Evolutionary conservation across 2,113 vertebrate species (phyloP).

Genomic region (Symphodus melops): DNA sequence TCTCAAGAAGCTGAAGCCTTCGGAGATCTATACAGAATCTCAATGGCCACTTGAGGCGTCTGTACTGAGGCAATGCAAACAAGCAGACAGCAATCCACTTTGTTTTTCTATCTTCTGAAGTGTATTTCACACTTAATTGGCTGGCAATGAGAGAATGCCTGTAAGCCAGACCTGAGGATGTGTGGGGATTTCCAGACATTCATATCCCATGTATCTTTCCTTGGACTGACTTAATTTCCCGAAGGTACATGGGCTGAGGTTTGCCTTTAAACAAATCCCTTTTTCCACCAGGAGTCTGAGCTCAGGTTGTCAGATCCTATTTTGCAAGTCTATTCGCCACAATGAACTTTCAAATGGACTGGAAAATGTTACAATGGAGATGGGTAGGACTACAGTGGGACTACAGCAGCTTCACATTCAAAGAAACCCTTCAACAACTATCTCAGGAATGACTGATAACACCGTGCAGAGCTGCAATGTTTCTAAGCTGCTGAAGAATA

Average conservation of each 20-base stretch:
- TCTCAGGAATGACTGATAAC: slow-evolving; percentile 25
- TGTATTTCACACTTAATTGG: slow-evolving; percentile 74
- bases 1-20: slow-evolving; percentile 34
- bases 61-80: slow-evolving; percentile 24
- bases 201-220: slow-evolving; percentile 65
- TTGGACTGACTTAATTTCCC: slow-evolving; percentile 79
- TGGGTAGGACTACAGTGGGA: slow-evolving; percentile 14
- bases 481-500: not conserved
- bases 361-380: slow-evolving; percentile 36
- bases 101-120: slow-evolving; percentile 44
- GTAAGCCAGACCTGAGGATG: slow-evolving; percentile 49
- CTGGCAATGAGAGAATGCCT: slow-evolving; percentile 47
- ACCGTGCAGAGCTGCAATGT: not conserved
- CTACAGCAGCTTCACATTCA: slow-evolving; percentile 21
- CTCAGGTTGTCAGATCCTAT: slow-evolving; percentile 32
- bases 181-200: slow-evolving; percentile 50
- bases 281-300: slow-evolving; percentile 33
- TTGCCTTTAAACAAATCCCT: slow-evolving; percentile 67
- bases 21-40: slow-evolving; percentile 32
- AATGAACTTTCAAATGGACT: slow-evolving; percentile 43
- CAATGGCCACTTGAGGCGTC: slow-evolving; percentile 35
- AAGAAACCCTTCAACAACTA: slow-evolving; percentile 35
- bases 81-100: slow-evolving; percentile 32
- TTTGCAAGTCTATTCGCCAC: slow-evolving; percentile 53
- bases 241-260: slow-evolving; percentile 51